Percentiles rank a stretch among this genome's conserved stretches.
Evolutionary conservation across 2,888 invertebrate species (phyloP).

Genomic region (Brenthis daphne): DNA sequence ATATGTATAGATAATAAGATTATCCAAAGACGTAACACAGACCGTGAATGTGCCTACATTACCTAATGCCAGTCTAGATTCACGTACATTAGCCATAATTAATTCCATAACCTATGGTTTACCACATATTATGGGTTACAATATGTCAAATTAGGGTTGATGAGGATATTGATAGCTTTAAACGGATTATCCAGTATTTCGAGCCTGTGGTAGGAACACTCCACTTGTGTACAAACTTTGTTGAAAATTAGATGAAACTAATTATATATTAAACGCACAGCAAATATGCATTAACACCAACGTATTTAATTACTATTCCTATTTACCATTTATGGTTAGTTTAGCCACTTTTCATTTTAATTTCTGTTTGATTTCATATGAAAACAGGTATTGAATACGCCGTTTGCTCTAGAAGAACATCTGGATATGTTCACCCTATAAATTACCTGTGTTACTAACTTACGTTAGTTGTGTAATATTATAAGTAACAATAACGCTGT

Average conservation of each 20-base stretch:
- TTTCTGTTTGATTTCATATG: too few relatives aligned
- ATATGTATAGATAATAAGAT: too few relatives aligned
- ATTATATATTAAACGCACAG: conserved; percentile 3
- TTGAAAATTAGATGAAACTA: not conserved
- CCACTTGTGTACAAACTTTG: conserved; percentile 1
- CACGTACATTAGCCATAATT: conserved; percentile 27
- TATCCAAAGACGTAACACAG: not conserved
- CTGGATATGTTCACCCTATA: too few relatives aligned
- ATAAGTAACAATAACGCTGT: too few relatives aligned
- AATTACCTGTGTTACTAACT: too few relatives aligned
- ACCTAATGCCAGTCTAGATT: not conserved
- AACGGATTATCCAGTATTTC: conserved; percentile 7
- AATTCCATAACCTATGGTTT: conserved; percentile 28
- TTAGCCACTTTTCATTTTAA: not conserved
- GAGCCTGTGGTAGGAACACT: conserved; percentile 1
- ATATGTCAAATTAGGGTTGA: conserved; percentile 31
- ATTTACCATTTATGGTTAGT: not conserved
- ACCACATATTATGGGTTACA: conserved; percentile 25
- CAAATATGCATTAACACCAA: conserved; percentile 17
- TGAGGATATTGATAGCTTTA: conserved; percentile 23
- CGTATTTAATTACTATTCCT: conserved; percentile 2
- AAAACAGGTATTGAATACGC: too few relatives aligned
- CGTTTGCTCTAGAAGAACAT: too few relatives aligned
- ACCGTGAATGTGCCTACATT: not conserved
- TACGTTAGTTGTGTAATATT: too few relatives aligned